These are phyloP conservation scores for Teinopalpus imperialis DNA, from an alignment of 2,888 invertebrate species.

Conservation along the genomic window DNA sequence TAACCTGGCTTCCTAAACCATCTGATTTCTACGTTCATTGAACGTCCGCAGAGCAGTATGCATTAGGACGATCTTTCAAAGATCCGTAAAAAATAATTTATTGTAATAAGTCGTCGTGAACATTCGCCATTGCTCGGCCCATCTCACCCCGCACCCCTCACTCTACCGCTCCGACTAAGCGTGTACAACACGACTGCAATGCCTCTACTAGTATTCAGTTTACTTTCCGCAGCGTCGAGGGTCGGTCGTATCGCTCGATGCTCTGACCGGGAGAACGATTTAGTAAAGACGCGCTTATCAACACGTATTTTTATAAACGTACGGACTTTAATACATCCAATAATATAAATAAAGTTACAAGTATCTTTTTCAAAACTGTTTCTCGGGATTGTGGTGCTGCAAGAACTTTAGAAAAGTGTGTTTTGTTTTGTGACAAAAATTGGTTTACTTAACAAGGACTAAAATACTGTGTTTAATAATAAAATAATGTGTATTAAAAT, in stretches of 20 bases:
- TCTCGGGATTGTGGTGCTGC: slow-evolving; percentile 26
- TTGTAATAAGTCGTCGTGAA: slow-evolving; percentile 79
- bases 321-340: slow-evolving; percentile 36
- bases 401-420: slow-evolving; percentile 43
- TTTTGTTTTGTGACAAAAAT: slow-evolving; percentile 51
- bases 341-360: slow-evolving; percentile 23
- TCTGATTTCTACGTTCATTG: slow-evolving; percentile 60
- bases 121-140: slow-evolving; percentile 78
- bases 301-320: slow-evolving; percentile 51
- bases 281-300: slow-evolving; percentile 71
- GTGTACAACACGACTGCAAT: slow-evolving; percentile 74
- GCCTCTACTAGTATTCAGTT: slow-evolving; percentile 70
- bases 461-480: slow-evolving; percentile 36
- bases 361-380: slow-evolving; percentile 22
- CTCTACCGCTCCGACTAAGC: slow-evolving; percentile 51
- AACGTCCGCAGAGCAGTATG: slow-evolving; percentile 61
- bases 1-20: slow-evolving; percentile 35
- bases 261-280: slow-evolving; percentile 64
- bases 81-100: slow-evolving; percentile 77
- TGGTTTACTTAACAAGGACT: slow-evolving; percentile 37
- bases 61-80: slow-evolving; percentile 67
- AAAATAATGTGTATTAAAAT: slow-evolving; percentile 53
- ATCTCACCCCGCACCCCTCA: slow-evolving; percentile 60
- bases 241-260: slow-evolving; percentile 75
- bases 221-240: slow-evolving; percentile 72